These are phyloP conservation scores for Tauraco hartlaubi DNA, from an alignment of 2,797 vertebrate genomes.

Conservation along the genomic window DNA sequence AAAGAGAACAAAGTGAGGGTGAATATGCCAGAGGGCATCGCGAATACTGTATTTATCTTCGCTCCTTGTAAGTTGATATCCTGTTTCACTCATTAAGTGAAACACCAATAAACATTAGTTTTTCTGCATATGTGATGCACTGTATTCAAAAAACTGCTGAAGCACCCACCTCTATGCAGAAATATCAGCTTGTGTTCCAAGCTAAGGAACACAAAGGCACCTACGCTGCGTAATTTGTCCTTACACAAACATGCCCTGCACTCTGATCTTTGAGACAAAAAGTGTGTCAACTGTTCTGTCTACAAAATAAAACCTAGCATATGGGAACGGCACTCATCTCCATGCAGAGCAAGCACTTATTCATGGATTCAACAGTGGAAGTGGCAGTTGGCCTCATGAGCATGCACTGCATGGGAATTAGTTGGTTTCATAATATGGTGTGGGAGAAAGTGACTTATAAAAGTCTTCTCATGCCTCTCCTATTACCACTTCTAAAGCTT, in stretches of 20 bases:
- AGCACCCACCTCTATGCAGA: not conserved
- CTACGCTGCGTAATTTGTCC: conserved; percentile 50
- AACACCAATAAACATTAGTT: conserved; percentile 29
- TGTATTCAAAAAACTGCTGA: not conserved
- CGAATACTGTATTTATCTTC: conserved; percentile 24
- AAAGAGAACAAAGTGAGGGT: conserved; percentile 44
- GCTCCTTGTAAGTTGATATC: conserved; percentile 13
- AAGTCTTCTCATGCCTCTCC: conserved; percentile 74
- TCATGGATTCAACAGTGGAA: conserved; percentile 71
- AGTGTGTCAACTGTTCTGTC: conserved; percentile 64
- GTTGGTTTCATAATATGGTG: conserved; percentile 73
- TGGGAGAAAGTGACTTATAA: conserved; percentile 74
- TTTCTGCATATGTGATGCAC: not conserved
- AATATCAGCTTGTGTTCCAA: not conserved
- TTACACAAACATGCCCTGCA: conserved; percentile 53
- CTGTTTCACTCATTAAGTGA: conserved; percentile 7
- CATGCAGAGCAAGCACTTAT: conserved; percentile 55
- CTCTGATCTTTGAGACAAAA: conserved; percentile 65
- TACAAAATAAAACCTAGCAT: conserved; percentile 68
- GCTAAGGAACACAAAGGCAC: not conserved
- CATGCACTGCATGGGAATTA: conserved; percentile 74
- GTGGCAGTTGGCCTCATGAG: conserved; percentile 77
- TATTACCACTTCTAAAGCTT: conserved; percentile 78
- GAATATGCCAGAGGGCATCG: conserved; percentile 20
- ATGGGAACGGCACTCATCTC: conserved; percentile 69